Evolutionary conservation across 2,888 invertebrate genomes (phyloP), one percentile per base, ranked within the genome.

Genomic region (Molorchus minor): DNA sequence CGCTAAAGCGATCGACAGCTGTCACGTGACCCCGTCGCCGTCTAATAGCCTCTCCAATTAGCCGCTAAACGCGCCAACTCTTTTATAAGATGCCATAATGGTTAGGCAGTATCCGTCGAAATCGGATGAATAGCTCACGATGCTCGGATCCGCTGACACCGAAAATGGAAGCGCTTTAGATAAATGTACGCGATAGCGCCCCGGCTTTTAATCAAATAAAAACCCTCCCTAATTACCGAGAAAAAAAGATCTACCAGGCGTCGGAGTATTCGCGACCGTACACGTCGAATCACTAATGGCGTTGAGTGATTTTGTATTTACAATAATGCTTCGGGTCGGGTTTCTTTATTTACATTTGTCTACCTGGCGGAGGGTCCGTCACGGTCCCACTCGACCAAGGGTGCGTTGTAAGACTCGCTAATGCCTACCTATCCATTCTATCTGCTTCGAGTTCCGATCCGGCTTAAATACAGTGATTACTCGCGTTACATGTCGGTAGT

Each of bases 11-110:
- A 55, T 60, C 45, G 38, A 30, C 43, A 43, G 43, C 56, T 41
- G 51, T 57, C 59, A 57, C 58, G 54, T 63, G 59, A 57, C 58
- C 41, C 30, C 33, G 44, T 47, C 55, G 56, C 53, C 52, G 62
- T 60, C 60, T 66, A 66, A 66, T 62, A 59, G 66, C 58, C 52
- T 57, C 51, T 57, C 66, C 66, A 64, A 66, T 66, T 66, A 66
- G 66, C 56, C 52, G 33, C 58, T 43, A 64, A 64, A 66, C 66
- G 66, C 64, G 66, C 62, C 49, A 63, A 61, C 43, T 61, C 61
- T 64, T 64, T 66, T 64, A 62, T 49, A 61, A 61, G 61, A 56
- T 40, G 60, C 58, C 59, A 62, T 64, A 59, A 64, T 64, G 58
- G 59, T 64, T 64, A 59, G 38, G 54, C 61, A 49, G 56, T 55